phyloP scores from a whole-genome alignment of 2,888 invertebrate genomes.

The Hirtodrosophila alboralis region DNA sequence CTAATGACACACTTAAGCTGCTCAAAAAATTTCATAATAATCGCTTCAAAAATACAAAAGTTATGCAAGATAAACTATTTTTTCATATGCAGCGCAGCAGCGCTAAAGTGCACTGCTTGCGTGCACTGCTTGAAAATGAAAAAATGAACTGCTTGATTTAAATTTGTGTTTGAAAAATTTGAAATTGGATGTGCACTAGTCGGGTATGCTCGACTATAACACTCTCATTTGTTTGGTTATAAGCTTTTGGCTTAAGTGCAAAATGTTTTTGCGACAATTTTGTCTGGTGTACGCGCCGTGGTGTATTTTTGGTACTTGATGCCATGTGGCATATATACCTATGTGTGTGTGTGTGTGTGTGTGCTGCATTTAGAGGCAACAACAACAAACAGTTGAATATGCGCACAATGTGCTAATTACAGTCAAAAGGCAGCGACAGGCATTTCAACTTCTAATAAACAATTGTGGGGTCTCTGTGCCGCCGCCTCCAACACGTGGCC shows the following conservation, averaged over 20 bases:
- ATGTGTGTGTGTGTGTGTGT: constrained; percentile 20
- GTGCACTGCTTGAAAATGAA: too few relatives aligned
- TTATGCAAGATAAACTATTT: too few relatives aligned
- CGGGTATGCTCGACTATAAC: too few relatives aligned
- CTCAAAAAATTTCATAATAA: too few relatives aligned
- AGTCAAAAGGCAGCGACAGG: constrained; percentile 63
- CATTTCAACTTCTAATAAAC: constrained; percentile 66
- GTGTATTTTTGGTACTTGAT: constrained; percentile 2
- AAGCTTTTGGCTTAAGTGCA: not conserved
- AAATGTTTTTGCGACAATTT: constrained; percentile 25
- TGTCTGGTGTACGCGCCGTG: constrained; percentile 17
- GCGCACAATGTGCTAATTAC: constrained; percentile 76
- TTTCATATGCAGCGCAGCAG: too few relatives aligned
- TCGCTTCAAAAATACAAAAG: too few relatives aligned
- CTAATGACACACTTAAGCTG: too few relatives aligned
- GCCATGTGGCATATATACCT: constrained; percentile 8
- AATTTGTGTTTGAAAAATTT: too few relatives aligned
- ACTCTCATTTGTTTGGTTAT: too few relatives aligned
- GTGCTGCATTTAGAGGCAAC: constrained; percentile 32
- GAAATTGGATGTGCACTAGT: too few relatives aligned
- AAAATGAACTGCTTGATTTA: too few relatives aligned
- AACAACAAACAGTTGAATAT: constrained; percentile 39
- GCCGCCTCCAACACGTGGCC: constrained; percentile 49
- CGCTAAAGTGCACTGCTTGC: too few relatives aligned
- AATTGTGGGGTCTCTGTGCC: constrained; percentile 41